Evolutionary conservation across 2,113 vertebrate species (phyloP).

Genomic region (Macquaria ambigua): DNA sequence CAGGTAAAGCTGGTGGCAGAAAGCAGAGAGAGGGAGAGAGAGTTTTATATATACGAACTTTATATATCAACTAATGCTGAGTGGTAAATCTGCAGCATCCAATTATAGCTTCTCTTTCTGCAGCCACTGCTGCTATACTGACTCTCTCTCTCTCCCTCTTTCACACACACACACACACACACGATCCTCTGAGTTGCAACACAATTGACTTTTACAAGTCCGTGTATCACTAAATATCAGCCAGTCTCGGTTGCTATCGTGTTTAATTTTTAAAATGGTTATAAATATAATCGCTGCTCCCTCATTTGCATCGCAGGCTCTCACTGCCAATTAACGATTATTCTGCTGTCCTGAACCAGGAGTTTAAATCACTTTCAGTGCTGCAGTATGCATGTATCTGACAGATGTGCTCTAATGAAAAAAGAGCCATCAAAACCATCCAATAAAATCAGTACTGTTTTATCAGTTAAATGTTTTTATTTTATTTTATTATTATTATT

Average conservation of each 20-base stretch:
- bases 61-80: conserved; percentile 25
- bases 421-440: background rate
- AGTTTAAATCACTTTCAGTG: conserved; percentile 11
- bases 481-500: too few species aligned
- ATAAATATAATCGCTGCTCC: conserved; percentile 42
- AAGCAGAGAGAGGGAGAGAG: background rate
- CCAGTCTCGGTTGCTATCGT: conserved; percentile 20
- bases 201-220: conserved; percentile 40
- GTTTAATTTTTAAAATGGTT: conserved; percentile 56
- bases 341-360: conserved; percentile 17
- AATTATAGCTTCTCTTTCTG: conserved; percentile 42
- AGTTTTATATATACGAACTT: conserved; percentile 16
- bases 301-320: conserved; percentile 37
- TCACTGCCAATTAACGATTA: conserved; percentile 42
- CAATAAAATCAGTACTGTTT: background rate
- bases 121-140: background rate
- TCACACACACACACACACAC: background rate
- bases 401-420: conserved; percentile 19
- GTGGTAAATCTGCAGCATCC: conserved; percentile 33
- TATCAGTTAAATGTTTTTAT: too few species aligned
- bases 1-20: conserved; percentile 13
- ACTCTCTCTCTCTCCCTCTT: background rate
- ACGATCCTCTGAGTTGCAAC: background rate
- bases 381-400: conserved; percentile 2
- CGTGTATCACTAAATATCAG: conserved; percentile 51